Evolutionary conservation across 2,797 vertebrate genomes (phyloP).

Genomic region (Malacoctenus gilli): DNA sequence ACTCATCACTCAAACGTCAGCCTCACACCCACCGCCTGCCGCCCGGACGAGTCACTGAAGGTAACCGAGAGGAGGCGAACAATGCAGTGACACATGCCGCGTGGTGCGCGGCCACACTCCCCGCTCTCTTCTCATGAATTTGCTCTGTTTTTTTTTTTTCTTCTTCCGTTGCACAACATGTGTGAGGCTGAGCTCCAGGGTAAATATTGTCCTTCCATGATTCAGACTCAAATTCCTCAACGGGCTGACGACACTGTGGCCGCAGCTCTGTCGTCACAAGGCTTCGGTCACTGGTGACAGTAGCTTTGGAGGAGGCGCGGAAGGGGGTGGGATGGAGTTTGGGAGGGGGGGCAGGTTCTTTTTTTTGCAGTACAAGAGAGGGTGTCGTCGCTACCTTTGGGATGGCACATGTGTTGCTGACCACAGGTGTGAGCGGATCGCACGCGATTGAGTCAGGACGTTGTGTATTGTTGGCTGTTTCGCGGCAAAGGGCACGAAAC

Average conservation of each 20-base stretch:
- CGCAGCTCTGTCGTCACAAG: neutral
- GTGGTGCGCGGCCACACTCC: slow-evolving; percentile 25
- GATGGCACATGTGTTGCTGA: no score
- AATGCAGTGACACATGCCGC: slow-evolving; percentile 15
- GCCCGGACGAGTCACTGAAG: neutral
- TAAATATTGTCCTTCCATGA: slow-evolving; percentile 49
- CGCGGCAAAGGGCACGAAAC: no score
- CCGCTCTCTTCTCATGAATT: slow-evolving; percentile 24
- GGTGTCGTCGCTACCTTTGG: no score
- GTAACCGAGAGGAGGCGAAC: slow-evolving; percentile 14
- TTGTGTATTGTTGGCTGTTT: no score
- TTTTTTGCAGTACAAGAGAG: no score
- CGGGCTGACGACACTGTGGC: slow-evolving; percentile 4
- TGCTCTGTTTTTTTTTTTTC: no score
- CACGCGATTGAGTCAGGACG: no score
- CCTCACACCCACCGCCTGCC: neutral
- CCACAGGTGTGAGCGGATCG: no score
- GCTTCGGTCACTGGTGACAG: neutral
- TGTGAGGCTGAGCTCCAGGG: slow-evolving; percentile 28
- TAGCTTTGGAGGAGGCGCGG: no score
- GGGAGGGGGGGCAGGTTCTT: no score
- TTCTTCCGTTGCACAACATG: slow-evolving; percentile 46
- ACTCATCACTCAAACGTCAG: slow-evolving; percentile 36
- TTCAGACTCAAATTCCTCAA: slow-evolving; percentile 33
- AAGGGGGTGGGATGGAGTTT: no score